These are phyloP conservation scores for Meloidogyne floridensis DNA, from an alignment of 1,140 invertebrate species.

Conservation along the genomic window DNA sequence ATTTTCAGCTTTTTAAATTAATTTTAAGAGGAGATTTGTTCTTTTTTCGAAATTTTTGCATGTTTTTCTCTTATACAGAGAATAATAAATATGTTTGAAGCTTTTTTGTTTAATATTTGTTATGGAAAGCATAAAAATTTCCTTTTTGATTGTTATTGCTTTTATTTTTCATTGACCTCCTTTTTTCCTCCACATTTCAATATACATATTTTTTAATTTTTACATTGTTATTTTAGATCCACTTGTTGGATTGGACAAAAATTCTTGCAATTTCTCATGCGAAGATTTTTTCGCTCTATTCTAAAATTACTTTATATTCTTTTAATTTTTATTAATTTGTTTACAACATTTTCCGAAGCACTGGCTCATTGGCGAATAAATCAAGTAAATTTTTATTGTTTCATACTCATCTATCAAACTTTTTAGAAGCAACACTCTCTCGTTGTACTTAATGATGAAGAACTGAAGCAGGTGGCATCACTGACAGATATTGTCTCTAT, in stretches of 20 bases:
- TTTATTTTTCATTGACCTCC: not conserved
- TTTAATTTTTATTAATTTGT: not conserved
- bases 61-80: no score
- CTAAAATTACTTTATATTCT: not conserved
- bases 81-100: no score
- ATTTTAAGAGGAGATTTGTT: no score
- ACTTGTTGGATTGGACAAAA: not conserved
- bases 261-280: not conserved
- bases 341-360: conserved; percentile 14
- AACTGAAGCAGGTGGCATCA: conserved; percentile 22
- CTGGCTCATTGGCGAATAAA: conserved; percentile 37
- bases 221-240: not conserved
- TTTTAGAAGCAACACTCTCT: conserved; percentile 31
- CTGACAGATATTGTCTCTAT: conserved; percentile 28
- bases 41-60: no score
- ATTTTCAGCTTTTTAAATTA: no score
- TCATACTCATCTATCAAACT: not conserved
- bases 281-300: not conserved
- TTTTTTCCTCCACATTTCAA: not conserved
- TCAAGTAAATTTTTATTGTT: conserved; percentile 31
- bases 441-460: conserved; percentile 14
- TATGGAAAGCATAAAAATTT: no score
- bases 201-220: not conserved
- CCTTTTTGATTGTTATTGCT: not conserved
- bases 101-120: no score